Evolutionary conservation across 2,797 vertebrate species (phyloP).

Genomic region (Galaxias olidus): DNA sequence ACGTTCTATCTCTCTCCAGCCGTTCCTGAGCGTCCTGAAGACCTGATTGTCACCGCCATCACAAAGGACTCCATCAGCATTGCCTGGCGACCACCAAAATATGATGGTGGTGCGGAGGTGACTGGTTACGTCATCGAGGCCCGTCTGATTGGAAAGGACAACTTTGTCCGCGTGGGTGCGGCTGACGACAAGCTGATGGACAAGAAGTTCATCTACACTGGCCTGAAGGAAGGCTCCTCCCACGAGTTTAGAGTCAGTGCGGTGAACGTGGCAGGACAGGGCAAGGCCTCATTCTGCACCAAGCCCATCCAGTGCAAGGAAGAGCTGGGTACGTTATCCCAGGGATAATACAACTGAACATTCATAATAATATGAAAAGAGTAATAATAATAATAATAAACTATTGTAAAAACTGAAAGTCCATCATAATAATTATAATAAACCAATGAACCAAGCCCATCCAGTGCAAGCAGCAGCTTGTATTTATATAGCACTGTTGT

Average conservation of each 20-base stretch:
- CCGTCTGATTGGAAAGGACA: slow-evolving; percentile 91
- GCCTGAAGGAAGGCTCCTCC: slow-evolving; percentile 89
- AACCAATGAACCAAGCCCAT: neutral
- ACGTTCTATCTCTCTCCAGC: slow-evolving; percentile 66
- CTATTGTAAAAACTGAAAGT: neutral
- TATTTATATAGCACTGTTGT: no score
- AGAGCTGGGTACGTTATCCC: slow-evolving; percentile 87
- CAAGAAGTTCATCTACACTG: slow-evolving; percentile 85
- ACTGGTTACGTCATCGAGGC: slow-evolving; percentile 90
- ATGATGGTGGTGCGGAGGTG: slow-evolving; percentile 92
- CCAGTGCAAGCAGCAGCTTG: neutral
- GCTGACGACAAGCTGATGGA: slow-evolving; percentile 87
- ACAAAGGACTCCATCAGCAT: slow-evolving; percentile 89
- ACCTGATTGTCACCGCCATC: slow-evolving; percentile 87
- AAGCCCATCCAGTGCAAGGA: slow-evolving; percentile 98
- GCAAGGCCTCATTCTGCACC: slow-evolving; percentile 93
- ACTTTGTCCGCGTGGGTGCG: slow-evolving; percentile 80
- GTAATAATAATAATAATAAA: neutral
- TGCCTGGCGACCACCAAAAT: slow-evolving; percentile 94
- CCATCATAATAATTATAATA: neutral
- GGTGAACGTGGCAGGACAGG: slow-evolving; percentile 91
- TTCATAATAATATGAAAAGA: neutral
- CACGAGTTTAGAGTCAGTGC: slow-evolving; percentile 96
- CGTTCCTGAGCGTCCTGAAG: slow-evolving; percentile 94
- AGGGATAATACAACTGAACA: no score